phyloP scores from a whole-genome alignment of 2,797 vertebrate genomes.

The Pantherophis vulpinus region DNA sequence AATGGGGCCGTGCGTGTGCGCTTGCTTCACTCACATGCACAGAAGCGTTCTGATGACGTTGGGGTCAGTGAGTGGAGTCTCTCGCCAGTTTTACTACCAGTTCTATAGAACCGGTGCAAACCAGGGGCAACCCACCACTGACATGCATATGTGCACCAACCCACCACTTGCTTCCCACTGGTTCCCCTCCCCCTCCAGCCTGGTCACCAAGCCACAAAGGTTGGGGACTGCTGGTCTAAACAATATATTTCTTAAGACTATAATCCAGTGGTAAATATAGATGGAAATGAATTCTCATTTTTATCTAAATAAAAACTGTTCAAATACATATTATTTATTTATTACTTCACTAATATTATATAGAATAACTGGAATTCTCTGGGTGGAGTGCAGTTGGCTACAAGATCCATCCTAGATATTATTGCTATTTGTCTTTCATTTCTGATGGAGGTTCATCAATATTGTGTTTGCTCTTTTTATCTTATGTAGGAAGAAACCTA shows the following conservation, averaged over 20 bases:
- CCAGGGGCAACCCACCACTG: no score
- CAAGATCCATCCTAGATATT: background rate
- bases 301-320: background rate
- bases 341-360: background rate
- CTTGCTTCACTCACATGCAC: no score
- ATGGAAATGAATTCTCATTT: background rate
- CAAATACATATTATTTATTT: background rate
- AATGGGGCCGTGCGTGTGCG: no score
- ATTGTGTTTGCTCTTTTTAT: constrained; percentile 18
- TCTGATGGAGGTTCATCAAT: background rate
- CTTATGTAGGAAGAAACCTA: background rate
- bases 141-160: no score
- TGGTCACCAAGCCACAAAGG: no score
- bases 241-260: background rate
- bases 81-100: no score
- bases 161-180: no score
- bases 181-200: no score
- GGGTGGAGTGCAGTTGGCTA: background rate
- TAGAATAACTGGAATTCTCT: background rate
- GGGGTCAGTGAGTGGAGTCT: no score
- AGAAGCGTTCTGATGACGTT: no score
- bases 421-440: background rate
- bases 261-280: background rate
- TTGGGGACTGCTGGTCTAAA: background rate
- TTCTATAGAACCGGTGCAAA: no score